A percentile compares a stretch with the other conserved stretches of the same genome.
Evolutionary conservation across 2,888 invertebrate species (phyloP).

Genomic region (Epicampocera succincta): DNA sequence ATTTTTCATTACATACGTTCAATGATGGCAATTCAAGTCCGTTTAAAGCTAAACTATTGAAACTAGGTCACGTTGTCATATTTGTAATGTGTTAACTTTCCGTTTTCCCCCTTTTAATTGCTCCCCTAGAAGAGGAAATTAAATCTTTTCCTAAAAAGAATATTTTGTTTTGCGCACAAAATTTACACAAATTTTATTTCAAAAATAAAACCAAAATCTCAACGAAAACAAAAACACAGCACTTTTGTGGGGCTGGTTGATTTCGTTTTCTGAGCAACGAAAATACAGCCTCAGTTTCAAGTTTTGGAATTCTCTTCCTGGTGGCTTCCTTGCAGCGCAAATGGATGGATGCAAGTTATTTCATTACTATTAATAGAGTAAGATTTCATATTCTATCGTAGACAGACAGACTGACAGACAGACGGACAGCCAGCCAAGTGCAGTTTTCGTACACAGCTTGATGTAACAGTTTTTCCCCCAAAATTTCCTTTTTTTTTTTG

Average conservation of each 20-base stretch:
- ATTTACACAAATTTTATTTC: neutral
- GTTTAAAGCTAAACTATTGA: neutral
- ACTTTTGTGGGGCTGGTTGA: constrained; percentile 4
- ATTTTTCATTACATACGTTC: too few relatives aligned
- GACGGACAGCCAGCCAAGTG: neutral
- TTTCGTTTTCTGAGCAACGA: neutral
- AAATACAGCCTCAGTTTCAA: constrained; percentile 7
- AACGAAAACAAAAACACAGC: constrained; percentile 1
- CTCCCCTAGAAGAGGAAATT: neutral
- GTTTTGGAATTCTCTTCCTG: constrained; percentile 36
- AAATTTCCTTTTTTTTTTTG: too few relatives aligned
- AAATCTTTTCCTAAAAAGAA: neutral
- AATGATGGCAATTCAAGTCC: neutral
- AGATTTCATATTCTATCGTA: constrained; percentile 20
- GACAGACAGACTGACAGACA: neutral
- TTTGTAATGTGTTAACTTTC: neutral
- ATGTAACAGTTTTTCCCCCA: constrained; percentile 3
- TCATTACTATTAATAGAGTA: constrained; percentile 31
- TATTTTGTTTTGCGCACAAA: neutral
- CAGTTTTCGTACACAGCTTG: constrained; percentile 19
- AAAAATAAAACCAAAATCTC: neutral
- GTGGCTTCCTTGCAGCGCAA: constrained; percentile 13
- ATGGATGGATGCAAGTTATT: constrained; percentile 8
- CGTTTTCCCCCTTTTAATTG: neutral
- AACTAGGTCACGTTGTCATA: neutral